Base-by-base conservation (phyloP, 1,140 invertebrate species). In the Aphelenchoides fujianensis region DNA sequence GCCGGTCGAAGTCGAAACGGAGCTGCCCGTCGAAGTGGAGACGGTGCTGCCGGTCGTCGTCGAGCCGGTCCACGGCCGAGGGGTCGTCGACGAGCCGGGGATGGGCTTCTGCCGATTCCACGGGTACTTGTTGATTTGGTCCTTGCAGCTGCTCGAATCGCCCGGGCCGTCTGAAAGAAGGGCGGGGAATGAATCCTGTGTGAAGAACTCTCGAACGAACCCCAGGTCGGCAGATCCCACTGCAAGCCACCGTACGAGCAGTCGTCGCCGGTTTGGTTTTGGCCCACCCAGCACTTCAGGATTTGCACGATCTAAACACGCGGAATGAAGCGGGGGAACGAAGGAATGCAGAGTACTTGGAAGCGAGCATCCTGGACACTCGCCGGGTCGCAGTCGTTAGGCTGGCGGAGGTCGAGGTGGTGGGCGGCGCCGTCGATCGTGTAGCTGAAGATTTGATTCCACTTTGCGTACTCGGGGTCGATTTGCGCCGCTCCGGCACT, bases 391-490 rank as follows among this genome's bases (percentile, higher is more conserved):
- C 55, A 59, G 7, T 27, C 7, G 55, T 59, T 59, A 27, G 55
- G 55, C 7, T 16, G 7, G 7, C 55, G 5, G 27, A 59, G 34
- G 23, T 59, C 55, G 27, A 59, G 34, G 34, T 59, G 55, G 34
- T 59, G 55, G 34, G 55, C 55, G 5, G 55, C 55, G 34, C 19
- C 55, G 5, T 59, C 41, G 34, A 59, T 59, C 7, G 23, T 5
- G 55, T 59, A 59, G 27, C 12, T 7, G 23, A 30, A 59, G 23
- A 59, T 59, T 59, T 59, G 5, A 7, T 32, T 93, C 94, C 74
- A 3, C 93, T 93, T 74, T 90, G 89, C 48, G 90, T 90, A 94
- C 94, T 97, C 1, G 94, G 94, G 86, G 97, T 94, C 48, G 92
- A 80, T 3, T 92, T 83, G 7, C 93, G 93, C 85, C 94, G 94